These are phyloP conservation scores for Scaptomyza parva DNA, from an alignment of 2,888 invertebrate genomes.

Conservation along the genomic window DNA sequence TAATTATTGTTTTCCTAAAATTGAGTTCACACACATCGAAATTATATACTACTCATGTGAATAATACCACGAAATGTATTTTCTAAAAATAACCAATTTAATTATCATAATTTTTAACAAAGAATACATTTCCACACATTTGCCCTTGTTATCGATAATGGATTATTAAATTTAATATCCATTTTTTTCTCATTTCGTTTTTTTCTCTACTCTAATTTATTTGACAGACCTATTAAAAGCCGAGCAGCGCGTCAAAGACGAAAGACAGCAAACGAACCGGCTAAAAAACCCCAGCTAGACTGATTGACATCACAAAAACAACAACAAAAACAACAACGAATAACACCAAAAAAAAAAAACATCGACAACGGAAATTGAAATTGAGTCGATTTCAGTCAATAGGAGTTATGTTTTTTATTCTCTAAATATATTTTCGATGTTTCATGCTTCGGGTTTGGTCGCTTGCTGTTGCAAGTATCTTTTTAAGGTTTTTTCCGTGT, in stretches of 20 bases:
- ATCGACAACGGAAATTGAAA: slow-evolving; percentile 31
- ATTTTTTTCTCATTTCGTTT: background rate
- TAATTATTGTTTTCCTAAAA: background rate
- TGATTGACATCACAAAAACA: slow-evolving; percentile 64
- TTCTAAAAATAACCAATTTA: background rate
- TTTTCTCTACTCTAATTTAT: slow-evolving; percentile 19
- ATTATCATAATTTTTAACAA: slow-evolving; percentile 6
- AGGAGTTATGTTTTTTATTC: slow-evolving; percentile 32
- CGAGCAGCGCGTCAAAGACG: slow-evolving; percentile 53
- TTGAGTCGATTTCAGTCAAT: slow-evolving; percentile 48
- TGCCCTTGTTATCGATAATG: slow-evolving; percentile 24
- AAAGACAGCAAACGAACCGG: slow-evolving; percentile 43
- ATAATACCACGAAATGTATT: background rate
- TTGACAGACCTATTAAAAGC: slow-evolving; percentile 69
- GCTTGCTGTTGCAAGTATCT: slow-evolving; percentile 55
- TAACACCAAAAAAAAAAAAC: slow-evolving; percentile 32
- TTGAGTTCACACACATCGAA: background rate
- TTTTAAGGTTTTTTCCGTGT: slow-evolving; percentile 56
- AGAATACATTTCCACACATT: slow-evolving; percentile 8
- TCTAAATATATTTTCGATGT: slow-evolving; percentile 23
- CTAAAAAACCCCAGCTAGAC: slow-evolving; percentile 68
- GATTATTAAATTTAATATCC: slow-evolving; percentile 42
- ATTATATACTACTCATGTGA: slow-evolving; percentile 3
- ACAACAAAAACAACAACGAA: slow-evolving; percentile 28
- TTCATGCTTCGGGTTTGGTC: slow-evolving; percentile 40